These are phyloP conservation scores for Yponomeuta sedellus DNA, from an alignment of 2,888 invertebrate species.

Conservation along the genomic window DNA sequence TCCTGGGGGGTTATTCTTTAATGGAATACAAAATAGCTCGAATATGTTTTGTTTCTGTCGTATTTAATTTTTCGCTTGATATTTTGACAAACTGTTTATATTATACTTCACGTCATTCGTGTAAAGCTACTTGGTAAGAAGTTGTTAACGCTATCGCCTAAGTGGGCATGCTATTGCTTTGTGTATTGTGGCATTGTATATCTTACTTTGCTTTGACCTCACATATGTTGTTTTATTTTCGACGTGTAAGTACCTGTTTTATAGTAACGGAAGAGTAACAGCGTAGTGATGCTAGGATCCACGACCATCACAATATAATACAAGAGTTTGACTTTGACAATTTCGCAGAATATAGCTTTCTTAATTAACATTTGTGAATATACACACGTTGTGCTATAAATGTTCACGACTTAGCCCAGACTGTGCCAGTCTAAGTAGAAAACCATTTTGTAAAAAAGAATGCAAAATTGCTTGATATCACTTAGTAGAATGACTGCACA, in stretches of 20 bases:
- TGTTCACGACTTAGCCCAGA: neutral
- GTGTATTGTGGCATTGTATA: constrained; percentile 66
- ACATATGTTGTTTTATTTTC: constrained; percentile 51
- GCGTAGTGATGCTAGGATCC: constrained; percentile 58
- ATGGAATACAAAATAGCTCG: neutral
- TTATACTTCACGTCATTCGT: neutral
- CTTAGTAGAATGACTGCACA: constrained; percentile 2
- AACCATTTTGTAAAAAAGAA: neutral
- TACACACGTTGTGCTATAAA: neutral
- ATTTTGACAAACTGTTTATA: neutral
- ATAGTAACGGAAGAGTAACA: constrained; percentile 36
- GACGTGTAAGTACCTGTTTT: constrained; percentile 37
- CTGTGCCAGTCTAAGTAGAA: neutral
- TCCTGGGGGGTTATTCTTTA: neutral
- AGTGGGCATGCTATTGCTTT: constrained; percentile 67
- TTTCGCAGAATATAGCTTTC: constrained; percentile 52
- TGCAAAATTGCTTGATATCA: neutral
- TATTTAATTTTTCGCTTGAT: neutral
- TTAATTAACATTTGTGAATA: neutral
- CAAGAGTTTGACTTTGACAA: constrained; percentile 75
- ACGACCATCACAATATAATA: constrained; percentile 60
- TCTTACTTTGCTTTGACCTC: constrained; percentile 56
- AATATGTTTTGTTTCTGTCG: neutral
- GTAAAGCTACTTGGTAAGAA: constrained; percentile 5
- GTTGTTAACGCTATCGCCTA: constrained; percentile 42